Percentiles rank a stretch among this genome's conserved stretches.
These are phyloP conservation scores for Triplophysa yarkandensis DNA, from an alignment of 2,797 vertebrate species.

Conservation along the genomic window DNA sequence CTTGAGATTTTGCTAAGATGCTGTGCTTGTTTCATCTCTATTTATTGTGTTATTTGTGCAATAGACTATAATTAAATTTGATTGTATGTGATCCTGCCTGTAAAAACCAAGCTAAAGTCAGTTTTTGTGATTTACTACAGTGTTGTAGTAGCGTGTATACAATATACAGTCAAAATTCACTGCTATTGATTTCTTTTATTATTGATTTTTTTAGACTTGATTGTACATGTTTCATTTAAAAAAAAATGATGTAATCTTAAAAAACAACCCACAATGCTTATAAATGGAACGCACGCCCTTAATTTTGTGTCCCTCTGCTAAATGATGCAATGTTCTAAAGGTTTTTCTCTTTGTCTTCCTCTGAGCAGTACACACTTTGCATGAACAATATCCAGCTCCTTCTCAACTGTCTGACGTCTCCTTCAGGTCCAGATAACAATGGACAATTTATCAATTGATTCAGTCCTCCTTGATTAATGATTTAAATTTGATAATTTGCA, in stretches of 20 bases:
- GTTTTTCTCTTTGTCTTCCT: slow-evolving; percentile 23
- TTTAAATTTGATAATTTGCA: too few relatives aligned
- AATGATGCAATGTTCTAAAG: slow-evolving; percentile 41
- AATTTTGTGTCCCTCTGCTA: slow-evolving; percentile 25
- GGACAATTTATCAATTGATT: neutral
- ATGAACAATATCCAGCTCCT: slow-evolving; percentile 10
- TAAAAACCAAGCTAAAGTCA: too few relatives aligned
- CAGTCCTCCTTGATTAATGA: too few relatives aligned
- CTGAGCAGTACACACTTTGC: slow-evolving; percentile 33
- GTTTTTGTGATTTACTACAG: slow-evolving; percentile 23
- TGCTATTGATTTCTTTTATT: neutral
- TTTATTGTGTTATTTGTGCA: neutral
- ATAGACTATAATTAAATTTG: neutral
- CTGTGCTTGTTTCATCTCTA: neutral
- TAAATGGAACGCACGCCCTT: neutral
- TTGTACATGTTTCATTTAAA: neutral
- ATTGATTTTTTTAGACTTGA: neutral
- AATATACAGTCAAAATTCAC: neutral
- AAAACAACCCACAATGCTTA: neutral
- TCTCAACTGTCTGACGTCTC: neutral
- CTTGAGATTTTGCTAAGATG: neutral
- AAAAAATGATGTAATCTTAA: neutral
- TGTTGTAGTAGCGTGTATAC: neutral
- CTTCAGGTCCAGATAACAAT: slow-evolving; percentile 10
- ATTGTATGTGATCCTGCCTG: too few relatives aligned